Conservation (phyloP, 1,140 invertebrate genomes). For the Stegodyphus dumicola region DNA sequence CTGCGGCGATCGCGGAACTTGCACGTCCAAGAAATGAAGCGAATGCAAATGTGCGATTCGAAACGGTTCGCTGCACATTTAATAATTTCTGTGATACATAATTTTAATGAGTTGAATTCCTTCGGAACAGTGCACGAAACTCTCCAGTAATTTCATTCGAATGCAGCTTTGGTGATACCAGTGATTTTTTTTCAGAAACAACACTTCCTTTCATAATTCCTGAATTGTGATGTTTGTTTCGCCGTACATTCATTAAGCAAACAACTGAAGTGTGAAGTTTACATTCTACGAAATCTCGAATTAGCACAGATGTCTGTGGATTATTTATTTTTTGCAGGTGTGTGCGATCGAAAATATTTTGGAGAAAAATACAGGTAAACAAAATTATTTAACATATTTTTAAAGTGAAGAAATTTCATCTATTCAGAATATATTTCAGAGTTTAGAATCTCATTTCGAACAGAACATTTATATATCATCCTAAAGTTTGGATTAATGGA, state of each 20-base stretch:
- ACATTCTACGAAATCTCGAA: too few relatives aligned
- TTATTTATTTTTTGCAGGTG: too few relatives aligned
- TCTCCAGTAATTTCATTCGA: background rate
- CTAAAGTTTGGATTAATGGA: too few relatives aligned
- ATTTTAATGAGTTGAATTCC: background rate
- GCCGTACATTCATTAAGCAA: background rate
- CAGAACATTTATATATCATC: too few relatives aligned
- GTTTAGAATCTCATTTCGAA: too few relatives aligned
- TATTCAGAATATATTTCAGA: too few relatives aligned
- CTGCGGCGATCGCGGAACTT: background rate
- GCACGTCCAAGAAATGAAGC: background rate
- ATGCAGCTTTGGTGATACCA: background rate
- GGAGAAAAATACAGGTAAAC: too few relatives aligned
- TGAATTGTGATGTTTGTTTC: background rate
- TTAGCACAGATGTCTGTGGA: too few relatives aligned
- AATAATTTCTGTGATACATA: background rate
- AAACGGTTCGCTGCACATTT: slow-evolving; percentile 33
- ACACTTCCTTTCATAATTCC: background rate
- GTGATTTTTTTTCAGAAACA: background rate
- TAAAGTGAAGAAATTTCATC: too few relatives aligned
- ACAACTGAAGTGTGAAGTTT: background rate
- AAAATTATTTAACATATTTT: too few relatives aligned
- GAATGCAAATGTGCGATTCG: background rate
- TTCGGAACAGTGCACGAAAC: background rate
- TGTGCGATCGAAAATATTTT: too few relatives aligned